phyloP scores from a whole-genome alignment of 2,797 vertebrate species.

The Cossypha caffra region DNA sequence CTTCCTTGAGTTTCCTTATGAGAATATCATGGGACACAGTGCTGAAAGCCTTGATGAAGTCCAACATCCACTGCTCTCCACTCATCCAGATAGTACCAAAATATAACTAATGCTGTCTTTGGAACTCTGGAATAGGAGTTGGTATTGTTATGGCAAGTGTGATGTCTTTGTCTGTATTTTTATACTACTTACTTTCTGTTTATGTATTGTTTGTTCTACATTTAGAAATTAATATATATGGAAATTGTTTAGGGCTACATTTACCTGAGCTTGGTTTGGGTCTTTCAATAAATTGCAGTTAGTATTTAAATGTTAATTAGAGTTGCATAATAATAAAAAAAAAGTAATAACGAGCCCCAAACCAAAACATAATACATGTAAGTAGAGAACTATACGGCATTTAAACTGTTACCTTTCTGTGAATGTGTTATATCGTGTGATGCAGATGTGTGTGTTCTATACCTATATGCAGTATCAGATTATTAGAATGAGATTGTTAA shows the following conservation, averaged over 20 bases:
- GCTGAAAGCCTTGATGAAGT: neutral
- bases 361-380: neutral
- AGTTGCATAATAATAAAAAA: neutral
- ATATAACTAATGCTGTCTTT: neutral
- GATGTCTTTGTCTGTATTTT: neutral
- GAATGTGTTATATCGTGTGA: neutral
- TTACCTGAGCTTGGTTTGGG: neutral
- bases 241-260: neutral
- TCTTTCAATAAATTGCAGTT: neutral
- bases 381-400: neutral
- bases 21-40: neutral
- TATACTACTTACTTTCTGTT: neutral
- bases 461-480: neutral
- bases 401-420: neutral
- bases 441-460: neutral
- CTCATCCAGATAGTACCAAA: neutral
- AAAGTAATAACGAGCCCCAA: neutral
- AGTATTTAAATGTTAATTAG: neutral
- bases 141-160: neutral
- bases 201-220: neutral
- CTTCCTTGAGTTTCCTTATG: neutral
- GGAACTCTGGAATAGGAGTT: neutral
- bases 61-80: neutral
- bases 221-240: neutral
- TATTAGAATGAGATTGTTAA: neutral